Percentiles rank a stretch among this genome's conserved stretches.
phyloP scores from a whole-genome alignment of 1,140 invertebrate species.

The Cherax destructor region DNA sequence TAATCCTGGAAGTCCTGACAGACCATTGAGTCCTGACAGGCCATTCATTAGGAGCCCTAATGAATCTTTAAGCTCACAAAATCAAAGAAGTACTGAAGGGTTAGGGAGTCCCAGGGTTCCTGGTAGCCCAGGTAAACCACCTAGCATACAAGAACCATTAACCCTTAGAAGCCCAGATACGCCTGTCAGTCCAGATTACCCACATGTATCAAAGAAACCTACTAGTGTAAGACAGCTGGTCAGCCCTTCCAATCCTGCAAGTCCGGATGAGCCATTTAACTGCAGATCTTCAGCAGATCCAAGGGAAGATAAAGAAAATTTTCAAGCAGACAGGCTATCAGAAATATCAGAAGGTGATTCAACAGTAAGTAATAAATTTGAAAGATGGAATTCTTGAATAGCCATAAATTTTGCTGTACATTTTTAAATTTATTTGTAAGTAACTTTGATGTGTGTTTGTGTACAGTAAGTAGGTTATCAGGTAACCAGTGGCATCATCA shows the following conservation, averaged over 20 bases:
- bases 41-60: no score
- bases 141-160: neutral
- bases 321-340: constrained; percentile 31
- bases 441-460: no score
- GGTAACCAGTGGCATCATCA: no score
- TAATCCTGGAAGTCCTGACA: neutral
- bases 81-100: no score
- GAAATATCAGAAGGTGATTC: constrained; percentile 62
- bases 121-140: no score
- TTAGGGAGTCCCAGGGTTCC: no score
- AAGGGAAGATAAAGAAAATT: neutral
- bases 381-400: neutral
- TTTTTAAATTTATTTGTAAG: no score
- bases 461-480: no score
- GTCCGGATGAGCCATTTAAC: constrained; percentile 8
- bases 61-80: no score
- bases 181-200: neutral
- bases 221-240: neutral
- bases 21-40: neutral
- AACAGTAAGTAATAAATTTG: constrained; percentile 19
- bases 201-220: neutral
- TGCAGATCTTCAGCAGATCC: neutral
- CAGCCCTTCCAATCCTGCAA: neutral
- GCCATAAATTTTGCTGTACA: no score
- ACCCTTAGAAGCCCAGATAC: neutral